phyloP scores from a whole-genome alignment of 1,140 invertebrate species.

The Dendrolimus punctatus region DNA sequence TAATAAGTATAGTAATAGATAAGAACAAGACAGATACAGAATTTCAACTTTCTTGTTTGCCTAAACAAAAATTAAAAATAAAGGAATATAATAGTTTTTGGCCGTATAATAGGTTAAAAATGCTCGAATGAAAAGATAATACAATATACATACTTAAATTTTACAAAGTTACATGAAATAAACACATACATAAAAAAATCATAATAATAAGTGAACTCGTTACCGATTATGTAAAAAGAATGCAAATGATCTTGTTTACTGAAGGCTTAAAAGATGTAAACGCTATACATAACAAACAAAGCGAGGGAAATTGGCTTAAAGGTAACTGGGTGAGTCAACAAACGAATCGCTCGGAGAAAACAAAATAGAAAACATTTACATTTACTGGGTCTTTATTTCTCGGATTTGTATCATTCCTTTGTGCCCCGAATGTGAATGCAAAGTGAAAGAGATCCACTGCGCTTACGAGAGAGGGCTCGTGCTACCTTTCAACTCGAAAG shows the following conservation, averaged over 20 bases:
- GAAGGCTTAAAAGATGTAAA: slow-evolving; percentile 31
- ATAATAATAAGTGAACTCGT: slow-evolving; percentile 12
- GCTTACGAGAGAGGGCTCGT: slow-evolving; percentile 64
- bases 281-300: slow-evolving; percentile 38
- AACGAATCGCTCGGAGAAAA: slow-evolving; percentile 56
- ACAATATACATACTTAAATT: slow-evolving; percentile 1
- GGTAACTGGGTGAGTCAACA: slow-evolving; percentile 58
- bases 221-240: slow-evolving; percentile 29
- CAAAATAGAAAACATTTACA: slow-evolving; percentile 67
- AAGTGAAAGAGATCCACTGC: slow-evolving; percentile 70
- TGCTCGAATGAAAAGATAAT: too few relatives aligned
- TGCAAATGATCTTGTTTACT: slow-evolving; percentile 34
- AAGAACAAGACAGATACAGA: too few relatives aligned
- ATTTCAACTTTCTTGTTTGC: too few relatives aligned
- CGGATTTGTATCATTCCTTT: slow-evolving; percentile 71
- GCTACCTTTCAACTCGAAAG: slow-evolving; percentile 72
- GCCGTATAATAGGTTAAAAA: too few relatives aligned
- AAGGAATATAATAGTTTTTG: too few relatives aligned
- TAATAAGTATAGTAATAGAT: too few relatives aligned
- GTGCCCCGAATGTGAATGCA: slow-evolving; percentile 62
- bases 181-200: background rate
- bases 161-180: background rate
- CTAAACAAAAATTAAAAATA: too few relatives aligned
- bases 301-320: slow-evolving; percentile 51
- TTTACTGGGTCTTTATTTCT: slow-evolving; percentile 65